Evolutionary conservation across 2,113 vertebrate genomes (phyloP).

Genomic region (Anoura caudifer): DNA sequence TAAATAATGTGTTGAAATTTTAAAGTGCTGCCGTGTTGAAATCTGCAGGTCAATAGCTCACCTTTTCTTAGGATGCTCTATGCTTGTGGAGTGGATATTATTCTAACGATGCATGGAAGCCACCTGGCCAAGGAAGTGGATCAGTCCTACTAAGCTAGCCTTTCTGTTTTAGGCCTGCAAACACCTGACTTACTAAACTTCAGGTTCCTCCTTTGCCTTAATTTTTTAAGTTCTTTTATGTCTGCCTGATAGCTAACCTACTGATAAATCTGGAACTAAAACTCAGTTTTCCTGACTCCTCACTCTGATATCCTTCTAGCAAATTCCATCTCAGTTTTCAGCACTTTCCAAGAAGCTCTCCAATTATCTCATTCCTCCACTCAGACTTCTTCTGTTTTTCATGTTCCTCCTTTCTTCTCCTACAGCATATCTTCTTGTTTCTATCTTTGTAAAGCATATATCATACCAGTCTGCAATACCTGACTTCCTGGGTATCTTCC

Average conservation of each 20-base stretch:
- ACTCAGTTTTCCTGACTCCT: background rate
- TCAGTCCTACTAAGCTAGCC: background rate
- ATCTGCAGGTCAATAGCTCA: background rate
- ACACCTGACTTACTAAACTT: background rate
- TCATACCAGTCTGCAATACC: background rate
- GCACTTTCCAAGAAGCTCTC: background rate
- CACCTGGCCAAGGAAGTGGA: background rate
- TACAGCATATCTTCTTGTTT: background rate
- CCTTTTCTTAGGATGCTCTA: background rate
- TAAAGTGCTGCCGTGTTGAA: background rate
- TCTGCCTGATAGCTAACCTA: background rate
- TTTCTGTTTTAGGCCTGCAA: background rate
- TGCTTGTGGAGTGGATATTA: background rate
- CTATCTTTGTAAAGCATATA: background rate
- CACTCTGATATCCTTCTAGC: background rate
- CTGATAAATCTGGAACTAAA: background rate
- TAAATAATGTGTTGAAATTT: conserved; percentile 34
- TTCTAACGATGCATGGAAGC: background rate
- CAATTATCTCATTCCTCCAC: background rate
- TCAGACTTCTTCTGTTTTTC: background rate
- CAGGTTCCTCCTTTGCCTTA: background rate
- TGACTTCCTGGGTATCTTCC: background rate
- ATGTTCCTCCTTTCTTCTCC: background rate
- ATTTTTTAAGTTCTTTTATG: background rate
- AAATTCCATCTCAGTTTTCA: background rate